phyloP scores from a whole-genome alignment of 2,888 invertebrate genomes.

The Oegoconia quadripuncta region DNA sequence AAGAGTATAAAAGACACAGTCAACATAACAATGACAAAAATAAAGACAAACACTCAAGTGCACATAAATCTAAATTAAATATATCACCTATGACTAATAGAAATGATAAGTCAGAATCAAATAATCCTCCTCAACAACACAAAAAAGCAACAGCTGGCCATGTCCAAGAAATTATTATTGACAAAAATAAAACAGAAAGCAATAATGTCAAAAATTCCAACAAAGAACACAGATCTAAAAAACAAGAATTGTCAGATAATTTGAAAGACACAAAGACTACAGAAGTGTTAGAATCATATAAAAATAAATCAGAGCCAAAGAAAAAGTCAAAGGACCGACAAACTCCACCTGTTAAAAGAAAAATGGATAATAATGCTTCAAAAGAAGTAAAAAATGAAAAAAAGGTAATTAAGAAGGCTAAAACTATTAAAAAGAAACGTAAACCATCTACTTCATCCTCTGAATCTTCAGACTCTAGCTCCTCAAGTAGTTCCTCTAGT shows the following conservation, averaged over 20 bases:
- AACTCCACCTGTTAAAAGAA: slow-evolving; percentile 27
- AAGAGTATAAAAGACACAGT: slow-evolving; percentile 14
- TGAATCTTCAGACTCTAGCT: slow-evolving; percentile 50
- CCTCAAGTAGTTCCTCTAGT: slow-evolving; percentile 55
- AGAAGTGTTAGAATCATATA: slow-evolving; percentile 2
- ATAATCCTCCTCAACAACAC: slow-evolving; percentile 1
- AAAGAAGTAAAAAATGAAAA: slow-evolving; percentile 23
- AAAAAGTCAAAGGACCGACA: slow-evolving; percentile 16
- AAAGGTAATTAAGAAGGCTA: slow-evolving; percentile 20
- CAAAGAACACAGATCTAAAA: slow-evolving; percentile 7
- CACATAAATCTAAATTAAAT: slow-evolving; percentile 11
- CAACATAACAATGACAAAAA: slow-evolving; percentile 15
- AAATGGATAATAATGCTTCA: slow-evolving; percentile 14
- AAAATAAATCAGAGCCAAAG: slow-evolving; percentile 12
- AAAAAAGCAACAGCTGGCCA: not conserved
- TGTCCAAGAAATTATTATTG: not conserved
- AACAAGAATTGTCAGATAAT: slow-evolving; percentile 15
- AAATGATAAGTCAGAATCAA: slow-evolving; percentile 7
- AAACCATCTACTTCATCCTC: slow-evolving; percentile 59
- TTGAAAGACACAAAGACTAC: slow-evolving; percentile 7
- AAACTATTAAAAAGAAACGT: slow-evolving; percentile 36
- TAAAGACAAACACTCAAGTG: slow-evolving; percentile 21
- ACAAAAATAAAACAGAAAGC: slow-evolving; percentile 3
- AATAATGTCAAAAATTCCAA: slow-evolving; percentile 11
- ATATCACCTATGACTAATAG: slow-evolving; percentile 15